phyloP scores from a whole-genome alignment of 2,113 vertebrate species.

The Anseranas semipalmata region DNA sequence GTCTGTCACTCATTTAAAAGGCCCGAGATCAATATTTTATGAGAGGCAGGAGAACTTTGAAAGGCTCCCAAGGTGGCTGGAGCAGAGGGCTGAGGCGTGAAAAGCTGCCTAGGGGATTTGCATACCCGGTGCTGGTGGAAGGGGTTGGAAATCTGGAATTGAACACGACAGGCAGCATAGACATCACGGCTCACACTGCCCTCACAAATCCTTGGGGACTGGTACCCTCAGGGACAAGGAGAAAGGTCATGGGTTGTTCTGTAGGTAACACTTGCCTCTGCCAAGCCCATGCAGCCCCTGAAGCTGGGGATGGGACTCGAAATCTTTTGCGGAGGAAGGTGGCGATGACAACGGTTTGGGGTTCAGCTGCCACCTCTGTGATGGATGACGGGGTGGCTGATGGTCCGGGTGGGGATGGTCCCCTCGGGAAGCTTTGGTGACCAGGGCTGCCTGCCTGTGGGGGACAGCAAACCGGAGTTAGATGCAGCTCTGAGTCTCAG shows the following conservation, averaged over 20 bases:
- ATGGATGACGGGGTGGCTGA: background rate
- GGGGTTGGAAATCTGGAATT: background rate
- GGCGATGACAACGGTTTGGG: background rate
- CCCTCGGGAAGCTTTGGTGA: background rate
- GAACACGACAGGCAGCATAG: background rate
- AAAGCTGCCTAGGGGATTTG: background rate
- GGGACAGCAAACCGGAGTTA: background rate
- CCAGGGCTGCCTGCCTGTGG: background rate
- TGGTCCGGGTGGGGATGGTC: background rate
- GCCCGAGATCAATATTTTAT: background rate
- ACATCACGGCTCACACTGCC: accelerated
- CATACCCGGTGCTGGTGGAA: background rate
- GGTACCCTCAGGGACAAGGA: too few relatives aligned
- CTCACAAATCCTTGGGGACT: background rate
- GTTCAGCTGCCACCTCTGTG: background rate
- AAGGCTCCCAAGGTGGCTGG: background rate
- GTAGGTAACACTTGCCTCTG: background rate
- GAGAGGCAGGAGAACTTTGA: background rate
- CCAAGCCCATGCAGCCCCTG: background rate
- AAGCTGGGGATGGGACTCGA: background rate
- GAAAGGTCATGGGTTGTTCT: background rate
- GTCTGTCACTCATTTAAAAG: background rate
- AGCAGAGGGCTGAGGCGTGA: background rate
- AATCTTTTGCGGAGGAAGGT: background rate
- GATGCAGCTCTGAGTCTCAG: background rate